phyloP scores from a whole-genome alignment of 2,113 vertebrate genomes.

The Fregetta grallaria region DNA sequence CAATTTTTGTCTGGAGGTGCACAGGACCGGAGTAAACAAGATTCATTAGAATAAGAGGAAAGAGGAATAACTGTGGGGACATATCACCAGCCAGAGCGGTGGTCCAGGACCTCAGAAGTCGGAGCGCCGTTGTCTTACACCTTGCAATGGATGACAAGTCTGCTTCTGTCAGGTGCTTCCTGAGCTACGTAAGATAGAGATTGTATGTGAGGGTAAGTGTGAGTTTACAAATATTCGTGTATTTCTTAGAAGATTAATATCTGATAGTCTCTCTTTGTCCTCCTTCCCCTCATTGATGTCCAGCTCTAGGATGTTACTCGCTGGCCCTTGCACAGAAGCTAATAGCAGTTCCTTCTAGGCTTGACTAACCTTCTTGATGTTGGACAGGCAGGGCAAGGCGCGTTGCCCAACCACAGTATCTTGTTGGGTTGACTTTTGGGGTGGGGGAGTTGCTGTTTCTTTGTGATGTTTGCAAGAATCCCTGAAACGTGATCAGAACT shows the following conservation, averaged over 20 bases:
- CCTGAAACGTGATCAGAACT: accelerated
- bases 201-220: background rate
- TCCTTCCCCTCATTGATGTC: background rate
- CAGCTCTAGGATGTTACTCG: background rate
- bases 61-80: background rate
- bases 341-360: background rate
- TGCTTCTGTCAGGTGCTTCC: background rate
- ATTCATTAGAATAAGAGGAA: background rate
- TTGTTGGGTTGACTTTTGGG: background rate
- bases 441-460: background rate
- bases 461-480: background rate
- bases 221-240: background rate
- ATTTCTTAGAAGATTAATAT: background rate
- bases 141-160: background rate
- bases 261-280: background rate
- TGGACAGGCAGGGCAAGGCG: background rate
- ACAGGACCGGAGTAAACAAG: background rate
- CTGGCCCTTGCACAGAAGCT: background rate
- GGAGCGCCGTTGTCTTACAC: background rate
- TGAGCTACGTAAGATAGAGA: background rate
- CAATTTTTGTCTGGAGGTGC: constrained; percentile 37
- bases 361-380: background rate
- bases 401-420: background rate
- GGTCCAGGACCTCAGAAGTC: background rate
- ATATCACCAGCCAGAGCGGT: background rate